A percentile compares a stretch with the other conserved stretches of the same genome.
phyloP scores from a whole-genome alignment of 2,888 invertebrate genomes.

The Andrena praecox region DNA sequence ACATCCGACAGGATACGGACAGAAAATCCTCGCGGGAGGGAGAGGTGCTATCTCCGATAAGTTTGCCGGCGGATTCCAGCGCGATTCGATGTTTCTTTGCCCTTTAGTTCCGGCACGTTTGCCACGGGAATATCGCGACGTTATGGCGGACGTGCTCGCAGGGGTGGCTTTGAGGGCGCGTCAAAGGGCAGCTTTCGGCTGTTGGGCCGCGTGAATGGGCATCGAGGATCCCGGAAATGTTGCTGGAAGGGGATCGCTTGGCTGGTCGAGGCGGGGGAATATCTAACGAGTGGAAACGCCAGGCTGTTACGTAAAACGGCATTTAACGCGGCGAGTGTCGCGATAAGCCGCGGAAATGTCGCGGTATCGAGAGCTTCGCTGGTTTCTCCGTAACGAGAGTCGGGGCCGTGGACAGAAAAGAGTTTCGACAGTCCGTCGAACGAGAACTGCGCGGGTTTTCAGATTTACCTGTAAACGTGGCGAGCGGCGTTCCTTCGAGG shows the following conservation, averaged over 20 bases:
- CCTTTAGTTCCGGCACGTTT: slow-evolving; percentile 60
- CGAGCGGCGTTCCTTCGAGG: slow-evolving; percentile 23
- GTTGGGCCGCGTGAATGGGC: slow-evolving; percentile 10
- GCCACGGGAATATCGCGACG: slow-evolving; percentile 52
- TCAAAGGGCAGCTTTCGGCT: slow-evolving; percentile 17
- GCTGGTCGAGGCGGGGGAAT: neutral
- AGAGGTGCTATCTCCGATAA: neutral
- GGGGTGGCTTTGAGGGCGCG: slow-evolving; percentile 23
- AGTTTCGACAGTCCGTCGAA: neutral
- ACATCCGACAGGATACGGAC: slow-evolving; percentile 42
- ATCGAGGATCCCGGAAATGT: slow-evolving; percentile 26
- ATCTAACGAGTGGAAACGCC: slow-evolving; percentile 4
- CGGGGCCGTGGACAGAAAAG: neutral
- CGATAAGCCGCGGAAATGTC: slow-evolving; percentile 7
- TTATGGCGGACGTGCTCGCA: slow-evolving; percentile 34
- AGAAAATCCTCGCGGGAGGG: slow-evolving; percentile 38
- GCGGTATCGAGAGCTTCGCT: neutral
- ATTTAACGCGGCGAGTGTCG: neutral
- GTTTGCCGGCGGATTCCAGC: slow-evolving; percentile 1
- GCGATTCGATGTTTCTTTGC: slow-evolving; percentile 49
- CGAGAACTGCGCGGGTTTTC: slow-evolving; percentile 22
- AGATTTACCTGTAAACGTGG: neutral
- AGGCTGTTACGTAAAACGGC: slow-evolving; percentile 3
- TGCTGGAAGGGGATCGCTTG: neutral
- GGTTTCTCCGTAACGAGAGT: slow-evolving; percentile 1